These are phyloP conservation scores for Promerops cafer DNA, from an alignment of 2,113 vertebrate genomes.

Conservation along the genomic window DNA sequence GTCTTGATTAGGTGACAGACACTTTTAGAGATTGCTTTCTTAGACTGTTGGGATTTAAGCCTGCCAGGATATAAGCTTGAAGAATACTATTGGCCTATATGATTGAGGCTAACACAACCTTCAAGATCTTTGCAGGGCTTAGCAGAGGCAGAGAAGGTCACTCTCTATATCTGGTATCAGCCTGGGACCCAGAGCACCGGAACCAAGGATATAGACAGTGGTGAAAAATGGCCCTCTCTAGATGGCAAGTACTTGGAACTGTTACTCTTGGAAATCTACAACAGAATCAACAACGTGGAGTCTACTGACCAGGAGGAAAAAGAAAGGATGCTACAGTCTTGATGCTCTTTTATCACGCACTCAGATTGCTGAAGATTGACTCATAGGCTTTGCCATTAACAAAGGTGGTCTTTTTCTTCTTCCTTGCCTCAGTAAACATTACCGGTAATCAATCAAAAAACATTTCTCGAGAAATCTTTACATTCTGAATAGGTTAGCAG, in stretches of 20 bases:
- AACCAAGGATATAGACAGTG: accelerated
- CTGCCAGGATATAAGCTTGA: neutral
- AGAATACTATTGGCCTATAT: neutral
- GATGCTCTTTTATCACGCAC: neutral
- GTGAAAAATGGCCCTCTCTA: neutral
- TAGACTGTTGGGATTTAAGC: neutral
- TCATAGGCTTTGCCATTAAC: neutral
- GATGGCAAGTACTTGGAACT: neutral
- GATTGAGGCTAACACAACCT: neutral
- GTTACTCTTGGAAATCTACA: neutral
- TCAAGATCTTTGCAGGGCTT: neutral
- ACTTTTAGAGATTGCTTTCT: neutral
- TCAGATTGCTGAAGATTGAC: neutral
- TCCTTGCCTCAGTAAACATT: neutral
- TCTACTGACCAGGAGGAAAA: neutral
- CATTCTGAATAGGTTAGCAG: neutral
- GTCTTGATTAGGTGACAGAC: neutral
- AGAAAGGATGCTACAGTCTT: neutral
- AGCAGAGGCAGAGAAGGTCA: neutral
- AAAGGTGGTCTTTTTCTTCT: neutral
- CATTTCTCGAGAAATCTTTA: neutral
- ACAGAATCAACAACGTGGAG: neutral
- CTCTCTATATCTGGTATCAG: neutral
- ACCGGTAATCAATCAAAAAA: neutral
- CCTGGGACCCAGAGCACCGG: neutral